These are phyloP conservation scores for Cotesia vestalis DNA, from an alignment of 1,140 invertebrate species.

Conservation along the genomic window DNA sequence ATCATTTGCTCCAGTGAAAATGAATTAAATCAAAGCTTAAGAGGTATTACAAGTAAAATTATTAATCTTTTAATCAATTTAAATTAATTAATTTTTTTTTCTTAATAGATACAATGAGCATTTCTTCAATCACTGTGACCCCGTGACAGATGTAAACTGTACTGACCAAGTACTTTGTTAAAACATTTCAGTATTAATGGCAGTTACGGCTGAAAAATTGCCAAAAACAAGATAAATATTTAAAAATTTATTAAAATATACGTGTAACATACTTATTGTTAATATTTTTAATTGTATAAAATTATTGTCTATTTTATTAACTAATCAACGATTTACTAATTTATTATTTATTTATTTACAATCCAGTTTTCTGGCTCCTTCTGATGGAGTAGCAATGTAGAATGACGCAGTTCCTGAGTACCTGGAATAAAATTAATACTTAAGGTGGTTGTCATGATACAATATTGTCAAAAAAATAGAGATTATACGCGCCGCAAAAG, in stretches of 20 bases:
- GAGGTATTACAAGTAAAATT: slow-evolving; percentile 49
- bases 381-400: slow-evolving; percentile 28
- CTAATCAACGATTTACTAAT: not conserved
- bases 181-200: too few species aligned
- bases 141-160: not conserved
- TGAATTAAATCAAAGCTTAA: slow-evolving; percentile 72
- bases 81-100: not conserved
- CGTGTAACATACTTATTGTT: too few species aligned
- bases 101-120: not conserved
- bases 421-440: slow-evolving; percentile 11
- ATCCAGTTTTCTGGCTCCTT: slow-evolving; percentile 20
- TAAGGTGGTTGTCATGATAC: not conserved
- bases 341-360: slow-evolving; percentile 3
- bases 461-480: too few species aligned
- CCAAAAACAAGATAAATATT: too few species aligned
- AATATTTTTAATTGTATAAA: not conserved
- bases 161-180: not conserved
- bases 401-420: slow-evolving; percentile 26
- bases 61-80: not conserved
- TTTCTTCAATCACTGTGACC: not conserved
- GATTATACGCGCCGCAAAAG: too few species aligned
- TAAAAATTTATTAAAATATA: too few species aligned
- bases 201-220: too few species aligned
- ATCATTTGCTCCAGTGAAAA: slow-evolving; percentile 71
- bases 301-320: not conserved